Evolutionary conservation across 30 jellyfish, hydroid and myxozoan genomes (phyloP).

Genomic region (Phacellophora camtschatica): DNA sequence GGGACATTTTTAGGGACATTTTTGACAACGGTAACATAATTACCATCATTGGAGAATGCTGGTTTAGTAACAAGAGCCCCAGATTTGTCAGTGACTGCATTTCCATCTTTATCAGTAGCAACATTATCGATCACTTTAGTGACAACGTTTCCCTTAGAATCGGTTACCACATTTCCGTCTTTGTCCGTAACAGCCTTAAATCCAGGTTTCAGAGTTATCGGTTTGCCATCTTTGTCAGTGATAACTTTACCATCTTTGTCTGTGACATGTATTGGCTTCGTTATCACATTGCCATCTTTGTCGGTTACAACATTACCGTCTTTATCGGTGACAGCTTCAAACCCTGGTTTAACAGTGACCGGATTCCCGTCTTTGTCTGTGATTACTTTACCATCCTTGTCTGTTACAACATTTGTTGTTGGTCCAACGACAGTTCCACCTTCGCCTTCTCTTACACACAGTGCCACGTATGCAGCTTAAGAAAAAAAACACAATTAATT

Average conservation of each 20-base stretch:
- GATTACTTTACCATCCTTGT: not conserved
- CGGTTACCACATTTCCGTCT: conserved; percentile 20
- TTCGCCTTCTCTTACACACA: not conserved
- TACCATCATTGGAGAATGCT: not conserved
- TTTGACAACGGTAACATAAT: not conserved
- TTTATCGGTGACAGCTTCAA: not conserved
- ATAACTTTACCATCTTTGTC: not conserved
- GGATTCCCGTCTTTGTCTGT: not conserved
- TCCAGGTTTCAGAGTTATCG: not conserved
- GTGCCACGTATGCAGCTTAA: conserved; percentile 13
- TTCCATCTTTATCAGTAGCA: conserved; percentile 35
- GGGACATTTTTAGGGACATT: not conserved
- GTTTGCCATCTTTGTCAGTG: conserved; percentile 24
- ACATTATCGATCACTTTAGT: not conserved
- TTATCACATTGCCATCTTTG: not conserved
- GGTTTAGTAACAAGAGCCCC: conserved; percentile 23
- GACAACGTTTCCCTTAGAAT: conserved; percentile 29
- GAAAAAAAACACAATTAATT: too few species aligned
- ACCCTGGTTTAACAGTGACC: not conserved
- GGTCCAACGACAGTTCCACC: not conserved
- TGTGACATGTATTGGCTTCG: conserved; percentile 3
- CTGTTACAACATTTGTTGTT: not conserved
- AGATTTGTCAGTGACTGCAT: conserved; percentile 21
- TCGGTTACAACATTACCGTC: not conserved
- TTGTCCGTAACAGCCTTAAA: not conserved